Conservation (phyloP, 2,113 vertebrate genomes). For the Lepidothrix coronata region DNA sequence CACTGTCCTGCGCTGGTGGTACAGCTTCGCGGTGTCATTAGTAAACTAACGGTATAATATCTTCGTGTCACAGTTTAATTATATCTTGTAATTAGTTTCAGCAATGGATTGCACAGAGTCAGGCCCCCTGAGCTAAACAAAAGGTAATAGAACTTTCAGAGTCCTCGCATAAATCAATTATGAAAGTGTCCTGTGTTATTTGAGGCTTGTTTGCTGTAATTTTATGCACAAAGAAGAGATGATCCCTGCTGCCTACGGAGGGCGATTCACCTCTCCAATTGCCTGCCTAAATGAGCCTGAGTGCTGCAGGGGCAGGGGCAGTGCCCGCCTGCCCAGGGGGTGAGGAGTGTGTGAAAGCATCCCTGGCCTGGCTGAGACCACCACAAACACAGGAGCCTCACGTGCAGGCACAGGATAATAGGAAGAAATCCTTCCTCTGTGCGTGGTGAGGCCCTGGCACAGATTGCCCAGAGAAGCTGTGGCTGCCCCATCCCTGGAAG, state of each 20-base stretch:
- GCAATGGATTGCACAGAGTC: conserved; percentile 92
- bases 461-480: background rate
- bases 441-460: background rate
- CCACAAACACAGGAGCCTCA: rapidly evolving
- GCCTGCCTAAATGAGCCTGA: background rate
- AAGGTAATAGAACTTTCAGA: conserved; percentile 83
- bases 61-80: conserved; percentile 94
- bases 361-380: background rate
- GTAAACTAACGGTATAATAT: conserved; percentile 86
- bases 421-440: rapidly evolving
- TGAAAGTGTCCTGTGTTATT: conserved; percentile 78
- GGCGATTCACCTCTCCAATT: conserved; percentile 9
- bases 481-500: background rate
- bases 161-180: conserved; percentile 80
- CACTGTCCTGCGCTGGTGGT: conserved; percentile 93
- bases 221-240: conserved; percentile 73
- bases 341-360: rapidly evolving
- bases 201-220: conserved; percentile 80
- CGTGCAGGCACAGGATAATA: rapidly evolving
- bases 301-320: background rate
- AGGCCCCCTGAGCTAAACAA: conserved; percentile 87
- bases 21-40: conserved; percentile 89
- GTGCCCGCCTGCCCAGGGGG: background rate
- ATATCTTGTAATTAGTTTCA: conserved; percentile 99
- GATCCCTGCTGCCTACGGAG: conserved; percentile 55